Percentiles rank a stretch among this genome's conserved stretches.
Evolutionary conservation across 2,797 vertebrate species (phyloP).

Genomic region (Euphonia xanthogaster): DNA sequence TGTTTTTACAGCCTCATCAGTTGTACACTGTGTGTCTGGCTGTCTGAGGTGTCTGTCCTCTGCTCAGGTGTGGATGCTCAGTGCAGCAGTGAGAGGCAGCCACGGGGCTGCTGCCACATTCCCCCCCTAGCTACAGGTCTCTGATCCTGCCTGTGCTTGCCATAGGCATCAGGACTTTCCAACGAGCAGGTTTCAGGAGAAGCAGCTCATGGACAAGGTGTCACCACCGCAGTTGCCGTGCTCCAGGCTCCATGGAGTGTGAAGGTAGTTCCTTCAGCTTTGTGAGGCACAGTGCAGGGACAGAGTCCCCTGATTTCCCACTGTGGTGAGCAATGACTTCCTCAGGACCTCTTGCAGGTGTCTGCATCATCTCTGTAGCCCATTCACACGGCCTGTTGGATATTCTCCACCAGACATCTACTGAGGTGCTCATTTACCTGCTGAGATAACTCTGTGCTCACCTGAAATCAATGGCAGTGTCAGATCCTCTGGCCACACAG

Average conservation of each 20-base stretch:
- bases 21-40: not conserved
- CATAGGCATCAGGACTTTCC: not conserved
- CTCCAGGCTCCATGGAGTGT: fast-evolving
- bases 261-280: not conserved
- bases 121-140: not conserved
- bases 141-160: not conserved
- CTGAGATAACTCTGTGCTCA: not conserved
- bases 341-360: not conserved
- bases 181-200: not conserved
- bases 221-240: fast-evolving
- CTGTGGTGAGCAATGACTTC: not conserved
- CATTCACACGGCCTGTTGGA: not conserved
- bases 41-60: not conserved
- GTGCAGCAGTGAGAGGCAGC: not conserved
- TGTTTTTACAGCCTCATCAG: fast-evolving
- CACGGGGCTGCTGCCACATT: not conserved
- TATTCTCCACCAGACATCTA: not conserved
- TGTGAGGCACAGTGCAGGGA: not conserved
- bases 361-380: not conserved
- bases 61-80: not conserved
- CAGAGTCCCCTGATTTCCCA: not conserved
- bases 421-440: not conserved
- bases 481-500: not conserved
- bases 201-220: not conserved
- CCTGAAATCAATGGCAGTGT: not conserved